Base-by-base conservation (phyloP, 2,888 invertebrate genomes). In the Dynastes tityus region DNA sequence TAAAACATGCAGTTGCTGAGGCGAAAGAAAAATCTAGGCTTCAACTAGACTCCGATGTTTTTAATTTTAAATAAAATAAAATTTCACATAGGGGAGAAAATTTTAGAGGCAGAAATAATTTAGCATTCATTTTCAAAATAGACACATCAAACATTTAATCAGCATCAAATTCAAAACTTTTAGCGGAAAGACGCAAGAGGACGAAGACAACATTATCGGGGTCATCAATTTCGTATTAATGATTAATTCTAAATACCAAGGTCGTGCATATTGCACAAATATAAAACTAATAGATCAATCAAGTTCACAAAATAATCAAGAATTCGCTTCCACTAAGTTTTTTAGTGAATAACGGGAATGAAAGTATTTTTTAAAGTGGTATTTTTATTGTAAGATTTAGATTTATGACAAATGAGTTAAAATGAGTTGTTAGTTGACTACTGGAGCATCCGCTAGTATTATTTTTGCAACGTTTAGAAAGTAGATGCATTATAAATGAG, bases 1-100 rank as follows among this genome's bases (percentile, higher is more conserved):
- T 67, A 11, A 81, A 78, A 49, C 76, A 80, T 1, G 80, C 81
- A 11, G 80, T 82, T 22, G 27, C 13, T 13, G 64, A 13, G 11
- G 75, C 64, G 8, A 64, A 51, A 37, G 63, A 64, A 64, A 75
- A 61, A 29, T n/a, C 40, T n/a, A 63, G 49, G 37, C 27, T 70
- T 27, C 11, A 11, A 27, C 13, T 22, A n/a, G 22, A 29, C 16
- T 27, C 27, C n/a, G 51, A 70, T 8, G 27, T 70, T 22, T 51
- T 53, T 51, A n/a, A 37, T 37, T 67, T 29, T 27, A 63, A 29
- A 27, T 6, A 27, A 11, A 63, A 63, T 11, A 6, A 51, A 51
- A 51, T 8, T 61, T 9, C 13, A 16, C 58, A 63, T 8, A 63
- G 27, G 11, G 27, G 32, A 27, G 27, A 13, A 61, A 27, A 63